Conservation (phyloP, 2,113 vertebrate genomes). For the Cebidichthys violaceus region DNA sequence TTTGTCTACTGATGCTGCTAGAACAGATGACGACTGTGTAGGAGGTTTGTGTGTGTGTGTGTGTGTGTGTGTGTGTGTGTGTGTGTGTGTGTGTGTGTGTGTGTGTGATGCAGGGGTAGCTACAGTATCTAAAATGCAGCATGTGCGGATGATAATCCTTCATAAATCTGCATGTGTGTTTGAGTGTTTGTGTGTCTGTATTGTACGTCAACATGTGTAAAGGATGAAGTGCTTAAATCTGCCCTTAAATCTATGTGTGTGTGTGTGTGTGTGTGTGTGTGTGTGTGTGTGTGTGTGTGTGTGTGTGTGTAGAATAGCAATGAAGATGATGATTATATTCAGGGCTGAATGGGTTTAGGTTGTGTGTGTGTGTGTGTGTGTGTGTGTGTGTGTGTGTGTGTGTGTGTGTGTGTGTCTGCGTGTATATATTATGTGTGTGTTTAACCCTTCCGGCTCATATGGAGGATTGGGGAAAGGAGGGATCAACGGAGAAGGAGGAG, state of each 20-base stretch:
- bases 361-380: background rate
- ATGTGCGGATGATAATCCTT: constrained; percentile 18
- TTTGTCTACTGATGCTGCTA: constrained; percentile 17
- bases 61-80: constrained; percentile 21
- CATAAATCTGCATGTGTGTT: constrained; percentile 41
- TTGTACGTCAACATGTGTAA: constrained; percentile 20
- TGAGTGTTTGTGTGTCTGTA: constrained; percentile 14
- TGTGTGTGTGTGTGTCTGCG: background rate
- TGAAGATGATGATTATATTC: constrained; percentile 16
- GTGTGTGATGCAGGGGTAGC: background rate
- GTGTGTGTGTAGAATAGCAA: background rate
- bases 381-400: background rate
- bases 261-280: constrained; percentile 24
- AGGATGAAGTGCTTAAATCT: constrained; percentile 15
- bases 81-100: constrained; percentile 15
- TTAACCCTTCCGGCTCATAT: background rate
- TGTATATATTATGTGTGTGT: background rate
- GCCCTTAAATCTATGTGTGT: constrained; percentile 24
- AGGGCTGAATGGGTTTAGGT: constrained; percentile 14
- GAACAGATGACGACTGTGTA: constrained; percentile 19
- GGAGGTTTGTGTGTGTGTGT: constrained; percentile 13
- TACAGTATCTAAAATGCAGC: constrained; percentile 12
- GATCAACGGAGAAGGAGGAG: background rate
- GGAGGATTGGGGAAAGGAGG: background rate
- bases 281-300: constrained; percentile 25